Conservation (phyloP, 2,797 vertebrate genomes). For the Semotilus atromaculatus region DNA sequence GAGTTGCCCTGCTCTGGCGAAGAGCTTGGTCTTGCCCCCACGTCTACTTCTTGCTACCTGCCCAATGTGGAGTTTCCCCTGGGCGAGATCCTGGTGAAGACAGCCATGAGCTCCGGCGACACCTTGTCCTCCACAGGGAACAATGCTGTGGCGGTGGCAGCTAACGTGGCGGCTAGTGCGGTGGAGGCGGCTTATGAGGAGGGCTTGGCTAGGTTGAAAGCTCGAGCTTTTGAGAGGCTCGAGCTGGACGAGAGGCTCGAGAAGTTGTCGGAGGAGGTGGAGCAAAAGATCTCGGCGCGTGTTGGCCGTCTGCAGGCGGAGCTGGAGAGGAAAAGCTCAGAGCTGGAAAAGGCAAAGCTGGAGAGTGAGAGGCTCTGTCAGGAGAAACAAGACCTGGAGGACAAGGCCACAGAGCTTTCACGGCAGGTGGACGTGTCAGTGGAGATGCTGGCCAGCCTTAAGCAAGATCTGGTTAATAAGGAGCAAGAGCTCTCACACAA, state of each 20-base stretch:
- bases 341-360: slow-evolving; percentile 94
- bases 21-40: slow-evolving; percentile 85
- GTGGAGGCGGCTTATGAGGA: slow-evolving; percentile 95
- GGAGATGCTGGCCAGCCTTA: slow-evolving; percentile 96
- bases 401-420: slow-evolving; percentile 92
- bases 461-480: slow-evolving; percentile 97
- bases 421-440: slow-evolving; percentile 97
- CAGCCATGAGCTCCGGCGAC: slow-evolving; percentile 88
- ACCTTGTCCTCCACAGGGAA: slow-evolving; percentile 78
- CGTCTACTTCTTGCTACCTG: slow-evolving; percentile 84
- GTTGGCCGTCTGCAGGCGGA: slow-evolving; percentile 95
- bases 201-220: slow-evolving; percentile 93
- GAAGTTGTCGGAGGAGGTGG: slow-evolving; percentile 96
- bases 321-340: slow-evolving; percentile 93
- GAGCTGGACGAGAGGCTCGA: slow-evolving; percentile 95
- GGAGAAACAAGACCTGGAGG: slow-evolving; percentile 96
- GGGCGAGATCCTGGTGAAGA: slow-evolving; percentile 90
- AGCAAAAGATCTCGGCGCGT: slow-evolving; percentile 96
- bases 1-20: slow-evolving; percentile 89
- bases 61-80: slow-evolving; percentile 97
- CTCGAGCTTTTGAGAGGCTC: slow-evolving; percentile 94
- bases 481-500: slow-evolving; percentile 95
- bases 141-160: slow-evolving; percentile 87
- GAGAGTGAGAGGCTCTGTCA: slow-evolving; percentile 90
- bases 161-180: slow-evolving; percentile 83